Base-by-base conservation (phyloP, 2,888 invertebrate species). In the Ommatoiulus sabulosus region DNA sequence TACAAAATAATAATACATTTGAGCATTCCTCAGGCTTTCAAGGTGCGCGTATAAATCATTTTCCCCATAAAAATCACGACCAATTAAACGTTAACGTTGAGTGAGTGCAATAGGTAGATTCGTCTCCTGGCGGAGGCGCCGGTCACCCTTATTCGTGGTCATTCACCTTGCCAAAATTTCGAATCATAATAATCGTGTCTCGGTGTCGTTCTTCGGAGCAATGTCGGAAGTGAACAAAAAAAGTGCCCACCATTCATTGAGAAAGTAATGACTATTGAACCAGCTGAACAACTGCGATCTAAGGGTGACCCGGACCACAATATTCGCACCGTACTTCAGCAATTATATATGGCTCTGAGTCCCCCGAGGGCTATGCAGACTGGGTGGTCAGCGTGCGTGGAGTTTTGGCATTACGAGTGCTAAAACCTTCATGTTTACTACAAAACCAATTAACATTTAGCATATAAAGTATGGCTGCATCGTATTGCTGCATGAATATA, bases 1-100 rank as follows among this genome's bases (percentile, higher is more conserved):
- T 63, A 20, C 63, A 20, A 63, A 63, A 63, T 63, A 63, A 63
- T 63, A 63, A 63, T 63, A 20, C 63, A 63, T 63, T 63, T n/a
- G n/a, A 63, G 20, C 63, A 63, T 63, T 63, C 63, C 63, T 63
- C 20, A 20, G 63, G 63, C 63, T 20, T 63, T 63, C 63, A 63
- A 63, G 63, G 63, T 63, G 63, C 63, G 63, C 63, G 63, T 63
- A 63, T 63, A 63, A 63, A 63, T 63, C 63, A 63, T 63, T 63
- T 63, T 63, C n/a, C 20, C 20, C 63, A 20, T 63, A 63, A 63
- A 46, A 63, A 63, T 63, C 63, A 63, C 15, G 63, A 20, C n/a
- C 63, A 63, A 63, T 63, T 63, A 63, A 63, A 63, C 20, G 63
- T 63, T 63, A 63, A 63, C 63, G 63, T 20, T 63, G 63, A 63